Conservation (phyloP, 2,113 vertebrate species). For the Dinomys branickii region DNA sequence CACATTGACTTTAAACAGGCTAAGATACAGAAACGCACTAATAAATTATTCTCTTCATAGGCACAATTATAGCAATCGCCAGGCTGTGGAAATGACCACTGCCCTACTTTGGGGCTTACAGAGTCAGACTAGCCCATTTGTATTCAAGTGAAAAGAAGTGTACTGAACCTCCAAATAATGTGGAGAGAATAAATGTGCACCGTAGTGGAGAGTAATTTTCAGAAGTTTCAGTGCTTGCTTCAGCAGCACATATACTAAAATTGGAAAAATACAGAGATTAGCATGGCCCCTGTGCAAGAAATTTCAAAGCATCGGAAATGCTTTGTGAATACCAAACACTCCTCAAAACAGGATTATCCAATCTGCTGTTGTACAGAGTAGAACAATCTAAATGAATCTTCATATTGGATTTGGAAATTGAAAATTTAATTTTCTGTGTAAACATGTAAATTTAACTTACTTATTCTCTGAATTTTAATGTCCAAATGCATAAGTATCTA, state of each 20-base stretch:
- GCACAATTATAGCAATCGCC: not conserved
- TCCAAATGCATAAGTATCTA: not conserved
- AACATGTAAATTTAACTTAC: not conserved
- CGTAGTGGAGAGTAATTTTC: not conserved
- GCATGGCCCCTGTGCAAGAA: not conserved
- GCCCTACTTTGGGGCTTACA: not conserved
- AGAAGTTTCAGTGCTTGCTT: not conserved
- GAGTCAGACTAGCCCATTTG: not conserved
- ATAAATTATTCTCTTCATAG: not conserved
- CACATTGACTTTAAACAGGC: not conserved
- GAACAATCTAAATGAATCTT: not conserved
- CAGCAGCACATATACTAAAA: no score
- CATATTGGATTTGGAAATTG: not conserved
- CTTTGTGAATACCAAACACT: not conserved
- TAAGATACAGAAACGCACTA: not conserved
- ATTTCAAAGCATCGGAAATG: not conserved
- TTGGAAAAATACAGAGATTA: no score
- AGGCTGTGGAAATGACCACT: not conserved
- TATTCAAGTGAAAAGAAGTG: not conserved
- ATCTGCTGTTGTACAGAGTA: not conserved
- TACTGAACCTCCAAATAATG: not conserved
- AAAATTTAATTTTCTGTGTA: not conserved
- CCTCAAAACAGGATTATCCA: not conserved
- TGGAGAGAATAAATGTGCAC: not conserved
- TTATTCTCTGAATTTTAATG: not conserved